Percentiles rank a stretch among this genome's conserved stretches.
These are phyloP conservation scores for Cosmia pyralina DNA, from an alignment of 2,888 invertebrate species.

Conservation along the genomic window DNA sequence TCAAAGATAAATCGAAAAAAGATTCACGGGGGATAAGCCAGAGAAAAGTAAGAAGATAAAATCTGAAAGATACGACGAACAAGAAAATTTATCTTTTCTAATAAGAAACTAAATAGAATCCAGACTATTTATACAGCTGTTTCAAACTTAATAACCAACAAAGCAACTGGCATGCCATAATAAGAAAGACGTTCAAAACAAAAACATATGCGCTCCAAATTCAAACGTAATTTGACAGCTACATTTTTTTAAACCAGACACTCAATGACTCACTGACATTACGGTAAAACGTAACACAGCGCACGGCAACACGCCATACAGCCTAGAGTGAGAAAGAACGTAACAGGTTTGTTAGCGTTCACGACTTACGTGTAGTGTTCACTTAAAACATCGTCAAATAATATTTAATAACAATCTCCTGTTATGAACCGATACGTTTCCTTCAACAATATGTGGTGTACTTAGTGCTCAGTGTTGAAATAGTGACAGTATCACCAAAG, in stretches of 20 bases:
- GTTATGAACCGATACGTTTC: constrained; percentile 73
- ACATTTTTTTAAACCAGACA: constrained; percentile 22
- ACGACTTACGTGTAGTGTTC: constrained; percentile 74
- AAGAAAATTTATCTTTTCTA: constrained; percentile 10
- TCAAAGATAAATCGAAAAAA: not conserved
- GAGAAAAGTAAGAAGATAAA: not conserved
- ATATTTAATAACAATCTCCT: constrained; percentile 82
- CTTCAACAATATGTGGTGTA: constrained; percentile 70
- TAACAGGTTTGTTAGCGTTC: constrained; percentile 78
- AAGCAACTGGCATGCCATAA: not conserved
- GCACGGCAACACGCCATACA: constrained; percentile 76
- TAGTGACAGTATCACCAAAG: constrained; percentile 72
- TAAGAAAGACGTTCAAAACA: not conserved
- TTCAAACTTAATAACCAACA: constrained; percentile 7
- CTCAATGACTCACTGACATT: constrained; percentile 44
- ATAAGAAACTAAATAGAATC: constrained; percentile 29
- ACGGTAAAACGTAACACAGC: constrained; percentile 50
- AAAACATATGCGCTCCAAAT: constrained; percentile 39
- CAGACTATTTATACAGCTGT: not conserved
- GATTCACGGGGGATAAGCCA: not conserved
- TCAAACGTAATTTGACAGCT: constrained; percentile 42
- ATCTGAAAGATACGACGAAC: not conserved
- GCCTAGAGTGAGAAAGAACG: constrained; percentile 83
- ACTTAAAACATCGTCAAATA: constrained; percentile 78
- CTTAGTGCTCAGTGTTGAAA: constrained; percentile 67